Evolutionary conservation across 2,797 vertebrate genomes (phyloP), one percentile per base, ranked within the genome.

Genomic region (Scleropages formosus): DNA sequence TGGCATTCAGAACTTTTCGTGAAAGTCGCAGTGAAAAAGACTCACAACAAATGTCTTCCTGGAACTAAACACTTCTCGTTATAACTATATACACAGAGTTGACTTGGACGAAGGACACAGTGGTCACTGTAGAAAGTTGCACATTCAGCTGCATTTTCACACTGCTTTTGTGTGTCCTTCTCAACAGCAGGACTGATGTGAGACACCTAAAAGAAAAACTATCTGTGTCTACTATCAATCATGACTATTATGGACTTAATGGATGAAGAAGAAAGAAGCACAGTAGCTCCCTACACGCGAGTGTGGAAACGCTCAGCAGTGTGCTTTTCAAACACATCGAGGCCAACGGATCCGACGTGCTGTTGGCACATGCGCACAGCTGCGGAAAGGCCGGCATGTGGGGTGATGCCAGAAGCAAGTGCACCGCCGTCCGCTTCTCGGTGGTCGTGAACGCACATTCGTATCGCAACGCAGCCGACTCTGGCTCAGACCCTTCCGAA

Each of bases 61-160:
- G 85, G 82, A 78, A 85, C 81, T 87, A 84, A 83, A 76, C 68
- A 80, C 75, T 77, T 77, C 82, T 82, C 81, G 79, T 80, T 84
- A 82, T 76, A 80, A 51, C 60, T 81, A 90, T 91, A 84, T 91
- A 91, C 89, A 75, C 59, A 63, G 27, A 90, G 60, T 87, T 78
- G 78, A 83, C 84, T 75, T 69, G 59, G 80, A 85, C 81, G 73
- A 75, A 82, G 80, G 83, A 81, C 78, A 80, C 65, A 79, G 80
- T 79, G 81, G 78, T 80, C 77, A 82, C 78, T 77, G 60, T 81
- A 77, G 69, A 81, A 74, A 31, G 83, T 82, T 81, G 75, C 82
- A 84, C 64, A 56, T 65, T 71, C 75, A 77, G 81, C 80, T 79
- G 80, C 74, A 82, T 81, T 79, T 69, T 62, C 81, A 16, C 49